Base-by-base conservation (phyloP, 2,888 invertebrate genomes). In the Augiades crinisus region DNA sequence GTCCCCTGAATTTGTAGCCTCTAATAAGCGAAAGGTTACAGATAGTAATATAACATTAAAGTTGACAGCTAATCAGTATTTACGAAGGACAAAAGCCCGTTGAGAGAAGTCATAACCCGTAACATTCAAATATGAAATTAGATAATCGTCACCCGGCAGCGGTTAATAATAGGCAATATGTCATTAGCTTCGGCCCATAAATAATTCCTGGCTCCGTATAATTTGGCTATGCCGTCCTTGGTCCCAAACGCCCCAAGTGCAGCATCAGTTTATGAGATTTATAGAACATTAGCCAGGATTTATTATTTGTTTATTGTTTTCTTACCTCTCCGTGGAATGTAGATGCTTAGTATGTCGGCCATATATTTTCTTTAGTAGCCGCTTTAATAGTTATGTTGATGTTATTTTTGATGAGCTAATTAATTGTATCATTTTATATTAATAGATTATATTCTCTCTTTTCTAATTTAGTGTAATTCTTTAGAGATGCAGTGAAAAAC, bases 231-330 rank as follows among this genome's bases (percentile, higher is more conserved):
- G 19, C 13, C 30, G 50, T 50, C 50, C 50, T 43, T 50, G 50
- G 43, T 16, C 13, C 40, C 34, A 10, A 44, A 19, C 33, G 34
- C 8, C 31, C 36, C 45, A 37, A 54, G 44, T 52, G 44, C 40
- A 47, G 21, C 40, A 38, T 24, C 34, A 27, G 13, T 13, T 27
- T 16, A 6, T 19, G 4, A 69, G 70, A 79, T 78, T 75, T 75
- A 75, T 70, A 57, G 63, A 60, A 62, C 65, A 68, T 72, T 72
- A 71, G 72, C 67, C 56, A 52, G 59, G 62, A 75, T 78, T 75
- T 75, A 76, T 70, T 58, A 67, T 73, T 72, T 75, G 75, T 78
- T 75, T 76, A 76, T 72, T 69, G 65, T 73, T 72, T 69, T 67
- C 59, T 54, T 62, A 69, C 33, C 33, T 53, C 24, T 47, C 17